Evolutionary conservation across 1,140 invertebrate genomes (phyloP), one percentile per base, ranked within the genome.

Genomic region (Megathymus violae): DNA sequence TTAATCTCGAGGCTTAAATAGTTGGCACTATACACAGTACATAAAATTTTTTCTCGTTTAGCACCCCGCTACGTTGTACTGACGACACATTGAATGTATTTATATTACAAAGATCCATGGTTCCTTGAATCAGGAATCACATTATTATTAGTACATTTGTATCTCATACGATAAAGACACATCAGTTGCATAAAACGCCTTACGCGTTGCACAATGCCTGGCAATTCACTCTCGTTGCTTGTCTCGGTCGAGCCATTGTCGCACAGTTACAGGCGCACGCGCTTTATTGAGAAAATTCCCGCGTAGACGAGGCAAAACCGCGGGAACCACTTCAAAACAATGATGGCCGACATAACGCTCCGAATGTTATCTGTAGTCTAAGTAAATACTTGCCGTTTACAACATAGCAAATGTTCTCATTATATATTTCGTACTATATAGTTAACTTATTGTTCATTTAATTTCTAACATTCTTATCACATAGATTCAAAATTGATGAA

Each of bases 201-300:
- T 52, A 61, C 46, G 34, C 48, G 73, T 90, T 90, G 78, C 85
- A 87, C 85, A 90, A 90, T 79, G 65, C 15, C 64, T 67, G 54
- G 67, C 74, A 80, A 82, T 81, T 88, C 79, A 87, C 85, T 88
- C 82, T 90, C 82, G 84, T 80, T 85, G 81, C 65, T 61, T 74
- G 71, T 71, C 31, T 50, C 36, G 63, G 66, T 74, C n/a, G n/a
- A n/a, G 78, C 79, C 80, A 89, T 85, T 88, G 85, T 86, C 78
- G 78, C 19, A 22, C 19, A 22, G 19, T 22, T 9, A 31, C 27
- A 31, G n/a, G 9, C 80, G 83, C 82, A 85, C 81, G 85, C 82
- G 84, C 78, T 76, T 76, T 80, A 85, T 75, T 90, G 89, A 74
- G 89, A 91, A 89, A 77, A 71, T 91, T 91, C 89, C 88, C 89